Percentiles rank a stretch among this genome's conserved stretches.
Evolutionary conservation across 2,888 invertebrate genomes (phyloP).

Genomic region (Phyto melanocephala): DNA sequence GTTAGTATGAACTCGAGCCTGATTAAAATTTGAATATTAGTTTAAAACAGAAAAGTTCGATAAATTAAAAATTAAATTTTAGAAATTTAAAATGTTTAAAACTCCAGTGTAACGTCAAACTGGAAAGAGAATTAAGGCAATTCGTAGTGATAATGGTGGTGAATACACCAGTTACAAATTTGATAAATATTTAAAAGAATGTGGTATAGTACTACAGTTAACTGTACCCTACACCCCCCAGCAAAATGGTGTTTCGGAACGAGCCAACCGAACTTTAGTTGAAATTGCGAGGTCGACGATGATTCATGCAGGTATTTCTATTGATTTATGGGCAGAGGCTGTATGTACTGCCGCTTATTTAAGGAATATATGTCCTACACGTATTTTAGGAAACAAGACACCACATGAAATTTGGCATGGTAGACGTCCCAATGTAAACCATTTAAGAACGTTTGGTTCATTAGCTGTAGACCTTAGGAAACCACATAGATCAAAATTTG

Average conservation of each 20-base stretch:
- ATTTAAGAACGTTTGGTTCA: slow-evolving; percentile 54
- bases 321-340: slow-evolving; percentile 67
- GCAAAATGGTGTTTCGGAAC: too few relatives aligned
- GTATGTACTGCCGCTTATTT: slow-evolving; percentile 62
- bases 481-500: slow-evolving; percentile 34
- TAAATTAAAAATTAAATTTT: too few relatives aligned
- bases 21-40: too few relatives aligned
- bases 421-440: slow-evolving; percentile 53
- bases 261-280: too few relatives aligned
- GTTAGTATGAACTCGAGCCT: too few relatives aligned
- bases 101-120: slow-evolving; percentile 9
- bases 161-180: slow-evolving; percentile 44
- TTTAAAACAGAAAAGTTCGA: too few relatives aligned
- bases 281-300: slow-evolving; percentile 71
- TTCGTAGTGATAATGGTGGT: slow-evolving; percentile 31
- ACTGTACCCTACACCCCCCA: too few relatives aligned
- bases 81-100: slow-evolving; percentile 32
- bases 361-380: slow-evolving; percentile 56
- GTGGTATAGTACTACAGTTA: too few relatives aligned
- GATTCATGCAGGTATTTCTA: slow-evolving; percentile 65
- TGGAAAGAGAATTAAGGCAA: slow-evolving; percentile 15
- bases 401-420: slow-evolving; percentile 62
- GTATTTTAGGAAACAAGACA: too few relatives aligned
- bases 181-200: slow-evolving; percentile 47
- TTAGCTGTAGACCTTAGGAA: slow-evolving; percentile 56